A percentile compares a stretch with the other conserved stretches of the same genome.
These are phyloP conservation scores for Holotrichia oblita DNA, from an alignment of 1,140 invertebrate species.

Conservation along the genomic window DNA sequence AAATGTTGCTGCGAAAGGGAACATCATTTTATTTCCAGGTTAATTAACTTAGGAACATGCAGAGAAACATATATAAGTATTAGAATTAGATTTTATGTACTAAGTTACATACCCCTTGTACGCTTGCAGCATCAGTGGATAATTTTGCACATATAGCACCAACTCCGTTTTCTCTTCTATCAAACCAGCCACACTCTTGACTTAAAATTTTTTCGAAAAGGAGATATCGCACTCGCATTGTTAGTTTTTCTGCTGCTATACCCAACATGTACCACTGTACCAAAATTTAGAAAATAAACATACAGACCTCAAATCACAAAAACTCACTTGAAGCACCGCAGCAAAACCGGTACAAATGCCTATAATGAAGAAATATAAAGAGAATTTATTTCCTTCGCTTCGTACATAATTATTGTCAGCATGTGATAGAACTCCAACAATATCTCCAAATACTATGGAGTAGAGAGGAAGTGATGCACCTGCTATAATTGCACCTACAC, in stretches of 20 bases:
- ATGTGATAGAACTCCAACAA: slow-evolving; percentile 69
- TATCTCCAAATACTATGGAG: slow-evolving; percentile 81
- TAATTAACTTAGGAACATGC: too few relatives aligned
- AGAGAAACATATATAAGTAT: neutral
- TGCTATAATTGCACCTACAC: slow-evolving; percentile 72
- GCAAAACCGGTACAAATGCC: slow-evolving; percentile 76
- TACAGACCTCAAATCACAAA: neutral
- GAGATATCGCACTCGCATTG: slow-evolving; percentile 69
- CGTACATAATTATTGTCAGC: slow-evolving; percentile 62
- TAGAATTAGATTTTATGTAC: neutral
- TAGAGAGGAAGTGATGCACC: slow-evolving; percentile 80
- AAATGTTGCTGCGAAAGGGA: too few relatives aligned
- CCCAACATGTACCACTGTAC: slow-evolving; percentile 65
- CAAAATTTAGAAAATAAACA: slow-evolving; percentile 31
- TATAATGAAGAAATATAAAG: slow-evolving; percentile 74
- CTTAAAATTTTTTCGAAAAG: slow-evolving; percentile 74
- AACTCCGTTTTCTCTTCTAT: slow-evolving; percentile 72
- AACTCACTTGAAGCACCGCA: slow-evolving; percentile 68
- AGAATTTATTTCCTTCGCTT: slow-evolving; percentile 70
- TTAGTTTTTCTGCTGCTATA: slow-evolving; percentile 76
- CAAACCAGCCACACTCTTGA: slow-evolving; percentile 81
- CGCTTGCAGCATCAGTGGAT: slow-evolving; percentile 77
- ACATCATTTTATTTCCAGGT: too few relatives aligned
- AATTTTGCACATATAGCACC: slow-evolving; percentile 75
- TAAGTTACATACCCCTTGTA: slow-evolving; percentile 72